phyloP scores from a whole-genome alignment of 2,797 vertebrate species.

The Malurus leucopterus region DNA sequence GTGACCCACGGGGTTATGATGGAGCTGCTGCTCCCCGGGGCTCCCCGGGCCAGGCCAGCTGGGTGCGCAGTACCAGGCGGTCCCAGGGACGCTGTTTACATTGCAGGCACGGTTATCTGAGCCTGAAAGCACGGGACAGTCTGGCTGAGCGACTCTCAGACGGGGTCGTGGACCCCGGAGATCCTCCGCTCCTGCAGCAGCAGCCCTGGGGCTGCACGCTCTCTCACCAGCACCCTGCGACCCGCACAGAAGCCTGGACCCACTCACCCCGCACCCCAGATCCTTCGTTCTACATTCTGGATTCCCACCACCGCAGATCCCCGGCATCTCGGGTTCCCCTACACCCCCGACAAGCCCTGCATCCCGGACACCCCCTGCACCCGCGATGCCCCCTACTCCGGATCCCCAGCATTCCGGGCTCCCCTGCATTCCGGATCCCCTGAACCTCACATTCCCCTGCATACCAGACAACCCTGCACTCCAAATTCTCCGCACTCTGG shows the following conservation, averaged over 20 bases:
- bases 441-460: neutral
- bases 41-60: neutral
- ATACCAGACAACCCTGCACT: neutral
- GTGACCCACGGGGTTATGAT: neutral
- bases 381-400: neutral
- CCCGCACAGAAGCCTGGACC: neutral
- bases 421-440: too few species aligned
- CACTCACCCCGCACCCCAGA: neutral
- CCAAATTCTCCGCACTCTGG: neutral
- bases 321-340: neutral
- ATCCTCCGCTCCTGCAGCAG: neutral
- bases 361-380: too few species aligned
- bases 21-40: neutral
- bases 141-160: neutral
- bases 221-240: neutral
- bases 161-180: neutral
- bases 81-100: constrained; percentile 48
- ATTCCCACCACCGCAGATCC: too few species aligned
- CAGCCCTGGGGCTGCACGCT: neutral
- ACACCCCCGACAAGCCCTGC: neutral
- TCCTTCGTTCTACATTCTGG: neutral
- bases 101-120: neutral
- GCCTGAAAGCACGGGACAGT: neutral
- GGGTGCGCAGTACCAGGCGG: neutral
- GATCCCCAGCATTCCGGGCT: neutral